A percentile compares a stretch with the other conserved stretches of the same genome.
phyloP scores from a whole-genome alignment of 2,797 vertebrate genomes.

The Diglossa cyanea region DNA sequence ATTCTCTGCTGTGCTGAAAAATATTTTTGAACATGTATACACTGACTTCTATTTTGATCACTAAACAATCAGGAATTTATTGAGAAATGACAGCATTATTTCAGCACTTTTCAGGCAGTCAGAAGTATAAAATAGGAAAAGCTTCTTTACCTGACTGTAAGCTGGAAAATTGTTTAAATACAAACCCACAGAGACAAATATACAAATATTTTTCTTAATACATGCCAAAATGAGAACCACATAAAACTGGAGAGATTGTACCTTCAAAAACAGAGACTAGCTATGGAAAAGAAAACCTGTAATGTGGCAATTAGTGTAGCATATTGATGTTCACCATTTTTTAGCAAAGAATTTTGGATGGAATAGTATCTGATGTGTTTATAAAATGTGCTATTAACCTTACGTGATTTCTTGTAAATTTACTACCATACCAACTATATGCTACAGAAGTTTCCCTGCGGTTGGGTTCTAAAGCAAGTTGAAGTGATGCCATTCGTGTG shows the following conservation, averaged over 20 bases:
- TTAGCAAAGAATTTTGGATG: not conserved
- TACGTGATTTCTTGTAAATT: not conserved
- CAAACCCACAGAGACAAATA: not conserved
- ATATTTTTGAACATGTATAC: not conserved
- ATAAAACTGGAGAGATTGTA: not conserved
- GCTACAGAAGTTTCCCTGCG: not conserved
- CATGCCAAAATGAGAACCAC: not conserved
- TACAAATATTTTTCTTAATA: not conserved
- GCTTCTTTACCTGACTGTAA: not conserved
- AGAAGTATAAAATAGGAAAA: not conserved
- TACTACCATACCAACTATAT: not conserved
- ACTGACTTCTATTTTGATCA: not conserved
- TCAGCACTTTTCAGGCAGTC: not conserved
- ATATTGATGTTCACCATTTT: not conserved
- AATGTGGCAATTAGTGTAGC: not conserved
- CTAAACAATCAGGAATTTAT: not conserved
- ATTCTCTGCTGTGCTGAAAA: not conserved
- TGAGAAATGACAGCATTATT: not conserved
- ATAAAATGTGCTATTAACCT: not conserved
- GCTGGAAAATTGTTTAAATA: not conserved
- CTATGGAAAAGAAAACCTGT: not conserved
- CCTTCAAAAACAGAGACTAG: not conserved
- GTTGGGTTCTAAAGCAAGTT: not conserved
- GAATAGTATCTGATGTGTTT: not conserved
- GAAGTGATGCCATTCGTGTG: not conserved